Conservation (phyloP, 2,797 vertebrate genomes). For the Neosalanx taihuensis region DNA sequence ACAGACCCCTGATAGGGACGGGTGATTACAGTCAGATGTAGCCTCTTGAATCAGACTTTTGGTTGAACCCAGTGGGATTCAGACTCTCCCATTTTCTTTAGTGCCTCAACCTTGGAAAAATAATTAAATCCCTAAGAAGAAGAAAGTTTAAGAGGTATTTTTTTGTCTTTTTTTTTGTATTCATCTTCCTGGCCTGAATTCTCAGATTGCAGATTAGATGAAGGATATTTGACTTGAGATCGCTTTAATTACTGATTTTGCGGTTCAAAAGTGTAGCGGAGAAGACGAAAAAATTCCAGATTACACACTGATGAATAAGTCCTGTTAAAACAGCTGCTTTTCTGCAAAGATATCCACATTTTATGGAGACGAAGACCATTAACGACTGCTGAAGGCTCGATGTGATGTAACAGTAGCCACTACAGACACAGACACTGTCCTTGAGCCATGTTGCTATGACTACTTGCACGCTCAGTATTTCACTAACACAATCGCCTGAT, state of each 20-base stretch:
- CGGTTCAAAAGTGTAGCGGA: not conserved
- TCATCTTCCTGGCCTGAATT: constrained; percentile 1
- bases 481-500: too few species aligned
- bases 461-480: not conserved
- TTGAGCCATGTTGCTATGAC: not conserved
- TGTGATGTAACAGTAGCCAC: not conserved
- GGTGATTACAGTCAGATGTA: constrained; percentile 37
- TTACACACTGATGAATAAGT: not conserved
- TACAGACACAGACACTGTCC: not conserved
- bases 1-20: constrained; percentile 40
- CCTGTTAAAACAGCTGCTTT: not conserved
- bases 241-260: constrained; percentile 1
- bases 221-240: constrained; percentile 3
- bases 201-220: not conserved
- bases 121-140: constrained; percentile 18
- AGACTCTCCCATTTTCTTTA: not conserved
- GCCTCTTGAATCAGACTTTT: constrained; percentile 24
- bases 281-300: not conserved
- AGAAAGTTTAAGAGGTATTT: not conserved
- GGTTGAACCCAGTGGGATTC: not conserved
- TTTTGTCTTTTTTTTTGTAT: constrained; percentile 2
- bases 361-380: not conserved
- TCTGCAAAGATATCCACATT: not conserved
- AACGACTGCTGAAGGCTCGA: not conserved
- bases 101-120: constrained; percentile 10